phyloP scores from a whole-genome alignment of 92 coral and sea anemone species.

The Nematostella vectensis region DNA sequence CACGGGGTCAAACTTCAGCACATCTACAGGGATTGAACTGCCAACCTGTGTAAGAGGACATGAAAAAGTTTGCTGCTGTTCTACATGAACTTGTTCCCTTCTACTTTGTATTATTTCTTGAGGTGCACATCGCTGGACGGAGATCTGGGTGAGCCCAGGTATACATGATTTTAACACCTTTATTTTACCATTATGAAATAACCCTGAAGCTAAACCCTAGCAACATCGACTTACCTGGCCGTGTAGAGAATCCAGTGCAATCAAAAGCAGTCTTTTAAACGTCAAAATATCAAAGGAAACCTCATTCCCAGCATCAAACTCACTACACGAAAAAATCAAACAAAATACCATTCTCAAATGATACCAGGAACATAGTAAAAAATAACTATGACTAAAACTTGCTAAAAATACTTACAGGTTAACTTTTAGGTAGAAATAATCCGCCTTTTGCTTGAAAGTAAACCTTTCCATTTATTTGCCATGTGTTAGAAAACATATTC shows the following conservation, averaged over 20 bases:
- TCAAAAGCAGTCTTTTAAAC: slow-evolving; percentile 25
- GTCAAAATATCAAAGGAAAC: slow-evolving; percentile 19
- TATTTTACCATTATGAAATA: no score
- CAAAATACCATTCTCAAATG: background rate
- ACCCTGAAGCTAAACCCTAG: no score
- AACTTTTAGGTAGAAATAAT: slow-evolving; percentile 40
- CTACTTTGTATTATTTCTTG: no score
- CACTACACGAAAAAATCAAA: slow-evolving; percentile 7
- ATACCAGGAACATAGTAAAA: no score
- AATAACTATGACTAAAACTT: no score
- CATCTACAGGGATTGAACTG: slow-evolving; percentile 38
- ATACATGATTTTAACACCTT: no score
- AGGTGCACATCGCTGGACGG: no score
- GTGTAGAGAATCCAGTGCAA: slow-evolving; percentile 40
- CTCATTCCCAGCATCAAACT: slow-evolving; percentile 18
- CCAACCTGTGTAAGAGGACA: slow-evolving; percentile 31
- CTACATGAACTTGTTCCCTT: no score
- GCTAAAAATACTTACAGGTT: slow-evolving; percentile 35
- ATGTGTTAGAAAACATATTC: background rate
- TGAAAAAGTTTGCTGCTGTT: background rate
- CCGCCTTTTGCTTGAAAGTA: slow-evolving; percentile 31
- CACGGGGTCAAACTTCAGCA: slow-evolving; percentile 27
- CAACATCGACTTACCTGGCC: slow-evolving; percentile 34
- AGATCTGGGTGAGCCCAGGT: no score
- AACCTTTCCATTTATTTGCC: slow-evolving; percentile 29